Evolutionary conservation across 2,888 invertebrate species (phyloP).

Genomic region (Oscheius sp.): DNA sequence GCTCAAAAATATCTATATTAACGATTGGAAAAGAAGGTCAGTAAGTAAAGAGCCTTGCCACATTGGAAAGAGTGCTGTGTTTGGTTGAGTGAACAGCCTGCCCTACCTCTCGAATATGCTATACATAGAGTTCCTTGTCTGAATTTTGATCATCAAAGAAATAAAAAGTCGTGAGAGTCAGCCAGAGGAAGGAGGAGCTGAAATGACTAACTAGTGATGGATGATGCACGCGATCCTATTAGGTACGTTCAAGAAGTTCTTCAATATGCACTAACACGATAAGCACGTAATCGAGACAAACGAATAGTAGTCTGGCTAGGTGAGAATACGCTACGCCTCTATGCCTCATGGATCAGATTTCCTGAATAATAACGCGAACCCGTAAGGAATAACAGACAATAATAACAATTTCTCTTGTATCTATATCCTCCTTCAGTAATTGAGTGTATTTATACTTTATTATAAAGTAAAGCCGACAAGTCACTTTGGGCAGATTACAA

Average conservation of each 20-base stretch:
- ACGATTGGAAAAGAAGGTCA: background rate
- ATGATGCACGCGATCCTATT: background rate
- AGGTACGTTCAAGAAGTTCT: background rate
- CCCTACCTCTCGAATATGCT: background rate
- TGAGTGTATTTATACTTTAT: background rate
- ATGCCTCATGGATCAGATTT: slow-evolving; percentile 2
- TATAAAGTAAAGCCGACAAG: background rate
- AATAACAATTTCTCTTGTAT: background rate
- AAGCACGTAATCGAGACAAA: slow-evolving; percentile 8
- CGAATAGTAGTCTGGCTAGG: no score
- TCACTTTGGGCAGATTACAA: background rate
- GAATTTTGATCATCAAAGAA: background rate
- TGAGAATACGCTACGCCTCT: background rate
- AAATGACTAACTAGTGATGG: background rate
- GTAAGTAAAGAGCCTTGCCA: background rate
- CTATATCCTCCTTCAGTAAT: background rate
- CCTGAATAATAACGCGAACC: background rate
- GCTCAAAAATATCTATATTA: background rate
- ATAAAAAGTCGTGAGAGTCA: no score
- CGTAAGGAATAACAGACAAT: background rate
- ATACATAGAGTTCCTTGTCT: slow-evolving; percentile 2
- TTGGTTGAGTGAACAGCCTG: background rate
- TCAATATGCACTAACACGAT: slow-evolving; percentile 19
- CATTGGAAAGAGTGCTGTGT: background rate
- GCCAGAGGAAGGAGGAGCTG: background rate